These are phyloP conservation scores for Pteruthius melanotis DNA, from an alignment of 2,113 vertebrate species.

Conservation along the genomic window DNA sequence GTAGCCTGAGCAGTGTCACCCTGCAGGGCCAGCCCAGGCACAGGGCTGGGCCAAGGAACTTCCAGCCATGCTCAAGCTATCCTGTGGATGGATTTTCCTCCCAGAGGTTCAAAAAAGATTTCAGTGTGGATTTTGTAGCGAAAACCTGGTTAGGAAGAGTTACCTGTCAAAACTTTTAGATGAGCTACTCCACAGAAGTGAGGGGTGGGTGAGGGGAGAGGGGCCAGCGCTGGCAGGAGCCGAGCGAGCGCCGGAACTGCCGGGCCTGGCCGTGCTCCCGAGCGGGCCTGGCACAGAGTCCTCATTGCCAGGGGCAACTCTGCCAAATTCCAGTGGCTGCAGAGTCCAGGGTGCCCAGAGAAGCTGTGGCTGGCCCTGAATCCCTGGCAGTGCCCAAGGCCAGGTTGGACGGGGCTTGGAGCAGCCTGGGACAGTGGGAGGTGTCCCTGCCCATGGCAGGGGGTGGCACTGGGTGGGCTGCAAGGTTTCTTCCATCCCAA, in stretches of 20 bases:
- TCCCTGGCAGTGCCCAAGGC: background rate
- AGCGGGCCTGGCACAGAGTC: background rate
- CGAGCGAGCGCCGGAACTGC: background rate
- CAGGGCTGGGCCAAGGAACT: background rate
- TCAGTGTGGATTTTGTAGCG: background rate
- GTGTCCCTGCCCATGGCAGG: background rate
- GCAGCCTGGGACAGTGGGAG: background rate
- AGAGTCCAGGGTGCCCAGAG: background rate
- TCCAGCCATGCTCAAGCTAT: background rate
- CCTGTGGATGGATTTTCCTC: background rate
- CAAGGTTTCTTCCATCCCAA: background rate
- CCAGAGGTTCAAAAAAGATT: background rate
- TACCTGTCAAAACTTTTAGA: background rate
- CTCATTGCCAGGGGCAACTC: background rate
- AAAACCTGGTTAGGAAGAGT: background rate
- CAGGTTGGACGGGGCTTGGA: fast-evolving
- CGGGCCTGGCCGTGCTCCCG: background rate
- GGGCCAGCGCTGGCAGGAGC: background rate
- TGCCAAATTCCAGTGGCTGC: background rate
- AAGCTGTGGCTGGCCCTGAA: background rate
- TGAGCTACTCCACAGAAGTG: background rate
- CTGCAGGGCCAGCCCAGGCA: background rate
- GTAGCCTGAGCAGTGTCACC: background rate
- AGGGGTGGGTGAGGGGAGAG: background rate
- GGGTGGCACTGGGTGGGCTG: background rate